phyloP scores from a whole-genome alignment of 2,113 vertebrate species.

The Seriola dumerili region DNA sequence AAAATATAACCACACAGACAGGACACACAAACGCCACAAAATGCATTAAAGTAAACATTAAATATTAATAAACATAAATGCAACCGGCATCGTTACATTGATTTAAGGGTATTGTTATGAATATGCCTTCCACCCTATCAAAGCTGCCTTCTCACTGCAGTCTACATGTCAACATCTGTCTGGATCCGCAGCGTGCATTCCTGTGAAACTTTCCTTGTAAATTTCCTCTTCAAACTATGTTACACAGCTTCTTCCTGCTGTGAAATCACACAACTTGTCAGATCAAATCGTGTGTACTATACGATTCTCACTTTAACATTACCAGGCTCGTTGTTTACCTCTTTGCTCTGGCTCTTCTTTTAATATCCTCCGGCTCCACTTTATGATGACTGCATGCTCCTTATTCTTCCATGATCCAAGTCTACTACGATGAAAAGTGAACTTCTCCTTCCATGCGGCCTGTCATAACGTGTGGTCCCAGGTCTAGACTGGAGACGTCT shows the following conservation, averaged over 20 bases:
- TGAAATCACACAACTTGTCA: background rate
- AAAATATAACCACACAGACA: conserved; percentile 10
- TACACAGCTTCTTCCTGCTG: background rate
- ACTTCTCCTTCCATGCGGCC: conserved; percentile 22
- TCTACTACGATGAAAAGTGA: conserved; percentile 1
- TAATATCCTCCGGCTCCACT: conserved; percentile 24
- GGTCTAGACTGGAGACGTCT: conserved; percentile 12
- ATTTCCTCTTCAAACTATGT: conserved; percentile 9
- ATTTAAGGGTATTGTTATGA: background rate
- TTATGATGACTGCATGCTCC: conserved; percentile 33
- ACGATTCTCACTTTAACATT: background rate
- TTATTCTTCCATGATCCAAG: conserved; percentile 17
- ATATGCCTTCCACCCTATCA: no score
- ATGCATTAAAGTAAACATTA: no score
- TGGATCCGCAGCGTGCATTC: conserved; percentile 53
- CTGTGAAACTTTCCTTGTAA: conserved; percentile 15
- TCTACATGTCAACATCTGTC: conserved; percentile 41
- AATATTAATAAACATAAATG: background rate
- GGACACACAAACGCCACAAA: background rate
- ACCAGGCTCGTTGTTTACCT: conserved; percentile 30
- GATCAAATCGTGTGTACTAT: background rate
- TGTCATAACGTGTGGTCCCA: conserved; percentile 54
- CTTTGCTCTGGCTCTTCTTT: background rate
- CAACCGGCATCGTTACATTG: background rate
- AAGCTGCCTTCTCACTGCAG: background rate